Evolutionary conservation across 2,888 invertebrate genomes (phyloP).

Genomic region (Ophion slaviceki): DNA sequence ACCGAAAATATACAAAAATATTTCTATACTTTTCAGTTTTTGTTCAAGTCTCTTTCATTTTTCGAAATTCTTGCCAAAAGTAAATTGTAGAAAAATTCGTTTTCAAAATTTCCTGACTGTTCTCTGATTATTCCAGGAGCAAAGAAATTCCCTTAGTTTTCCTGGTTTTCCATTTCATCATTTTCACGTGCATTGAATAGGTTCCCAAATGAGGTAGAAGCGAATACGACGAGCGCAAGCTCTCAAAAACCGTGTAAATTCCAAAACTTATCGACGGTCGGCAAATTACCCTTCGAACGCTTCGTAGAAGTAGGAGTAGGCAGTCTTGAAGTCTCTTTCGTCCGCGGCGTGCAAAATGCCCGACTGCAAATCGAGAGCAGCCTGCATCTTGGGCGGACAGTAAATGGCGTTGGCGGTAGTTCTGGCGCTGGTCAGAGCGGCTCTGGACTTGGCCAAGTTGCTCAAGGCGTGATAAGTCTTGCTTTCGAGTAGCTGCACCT

Average conservation of each 20-base stretch:
- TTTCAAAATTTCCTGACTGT: too few species aligned
- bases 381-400: slow-evolving; percentile 99
- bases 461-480: slow-evolving; percentile 99
- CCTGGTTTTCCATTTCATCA: too few species aligned
- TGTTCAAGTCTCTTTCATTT: too few species aligned
- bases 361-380: slow-evolving; percentile 97
- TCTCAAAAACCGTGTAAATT: neutral
- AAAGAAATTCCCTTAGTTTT: too few species aligned
- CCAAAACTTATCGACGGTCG: neutral
- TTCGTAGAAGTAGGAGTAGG: slow-evolving; percentile 99
- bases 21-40: too few species aligned
- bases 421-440: slow-evolving; percentile 98
- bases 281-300: slow-evolving; percentile 96
- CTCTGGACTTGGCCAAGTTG: slow-evolving; percentile 97
- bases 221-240: neutral
- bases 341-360: slow-evolving; percentile 99
- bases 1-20: too few species aligned
- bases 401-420: slow-evolving; percentile 99
- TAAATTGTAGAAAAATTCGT: too few species aligned
- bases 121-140: too few species aligned
- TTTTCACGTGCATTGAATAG: too few species aligned
- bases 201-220: too few species aligned
- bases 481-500: slow-evolving; percentile 98
- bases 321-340: slow-evolving; percentile 99
- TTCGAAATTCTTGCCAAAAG: too few species aligned